Conservation (phyloP, 2,888 invertebrate species). For the Belgica antarctica region DNA sequence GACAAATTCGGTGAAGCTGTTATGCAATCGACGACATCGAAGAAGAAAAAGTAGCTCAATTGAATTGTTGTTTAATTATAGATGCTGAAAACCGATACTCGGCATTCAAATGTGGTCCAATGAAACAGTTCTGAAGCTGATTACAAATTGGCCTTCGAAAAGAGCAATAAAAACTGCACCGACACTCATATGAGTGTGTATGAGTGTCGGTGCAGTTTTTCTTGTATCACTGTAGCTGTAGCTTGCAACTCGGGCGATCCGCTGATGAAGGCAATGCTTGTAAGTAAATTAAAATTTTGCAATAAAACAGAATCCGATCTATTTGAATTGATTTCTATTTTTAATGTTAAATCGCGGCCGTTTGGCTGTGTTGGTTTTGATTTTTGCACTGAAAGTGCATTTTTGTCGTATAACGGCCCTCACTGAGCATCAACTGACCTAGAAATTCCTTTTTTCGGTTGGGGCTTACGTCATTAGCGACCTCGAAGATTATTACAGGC, state of each 20-base stretch:
- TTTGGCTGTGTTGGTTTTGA: background rate
- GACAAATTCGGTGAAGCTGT: too few relatives aligned
- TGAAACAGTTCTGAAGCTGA: background rate
- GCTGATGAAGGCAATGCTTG: too few relatives aligned
- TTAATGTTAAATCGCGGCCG: background rate
- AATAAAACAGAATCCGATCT: too few relatives aligned
- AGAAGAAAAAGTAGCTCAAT: background rate
- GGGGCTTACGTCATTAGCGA: background rate
- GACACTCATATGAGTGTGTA: too few relatives aligned
- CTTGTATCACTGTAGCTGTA: too few relatives aligned
- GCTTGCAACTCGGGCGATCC: too few relatives aligned
- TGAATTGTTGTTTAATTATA: conserved; percentile 15
- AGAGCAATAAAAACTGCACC: too few relatives aligned
- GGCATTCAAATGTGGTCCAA: background rate
- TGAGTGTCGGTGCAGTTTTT: too few relatives aligned
- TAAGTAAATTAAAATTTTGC: background rate
- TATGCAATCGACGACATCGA: background rate
- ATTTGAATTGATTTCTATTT: conserved; percentile 15
- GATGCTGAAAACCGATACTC: too few relatives aligned
- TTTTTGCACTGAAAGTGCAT: background rate
- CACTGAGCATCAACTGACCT: background rate
- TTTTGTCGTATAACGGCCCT: background rate
- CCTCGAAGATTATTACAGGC: conserved; percentile 7
- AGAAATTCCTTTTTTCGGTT: background rate
- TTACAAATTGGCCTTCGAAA: background rate